Conservation (phyloP, 2,888 invertebrate species). For the Meta bourneti region DNA sequence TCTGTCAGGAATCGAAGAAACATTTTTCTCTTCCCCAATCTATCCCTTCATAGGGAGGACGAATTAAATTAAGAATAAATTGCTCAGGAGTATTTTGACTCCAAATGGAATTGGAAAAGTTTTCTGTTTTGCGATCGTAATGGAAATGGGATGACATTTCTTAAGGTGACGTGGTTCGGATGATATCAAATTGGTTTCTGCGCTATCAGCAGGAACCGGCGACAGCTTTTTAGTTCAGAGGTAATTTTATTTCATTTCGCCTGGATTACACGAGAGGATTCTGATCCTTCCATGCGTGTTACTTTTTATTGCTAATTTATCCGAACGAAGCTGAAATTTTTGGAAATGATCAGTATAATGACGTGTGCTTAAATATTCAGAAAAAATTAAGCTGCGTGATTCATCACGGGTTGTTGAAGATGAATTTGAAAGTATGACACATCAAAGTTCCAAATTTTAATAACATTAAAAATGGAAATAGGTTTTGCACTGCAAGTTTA, state of each 20-base stretch:
- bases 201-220: neutral
- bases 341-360: neutral
- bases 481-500: too few relatives aligned
- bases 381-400: neutral
- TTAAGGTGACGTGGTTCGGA: neutral
- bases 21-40: conserved; percentile 45
- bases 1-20: conserved; percentile 70
- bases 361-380: neutral
- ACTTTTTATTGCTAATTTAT: neutral
- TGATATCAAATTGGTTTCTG: neutral
- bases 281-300: neutral
- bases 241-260: neutral
- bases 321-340: neutral
- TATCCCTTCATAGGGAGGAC: conserved; percentile 4
- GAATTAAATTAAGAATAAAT: conserved; percentile 75
- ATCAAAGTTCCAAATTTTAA: too few relatives aligned
- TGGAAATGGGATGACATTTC: conserved; percentile 26
- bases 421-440: too few relatives aligned
- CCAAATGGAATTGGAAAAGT: conserved; percentile 52
- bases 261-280: neutral
- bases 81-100: conserved; percentile 47
- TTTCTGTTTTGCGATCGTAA: conserved; percentile 40
- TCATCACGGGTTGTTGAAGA: too few relatives aligned
- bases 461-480: too few relatives aligned
- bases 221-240: neutral